Base-by-base conservation (phyloP, 2,113 vertebrate genomes). In the Dendrocopos noguchii region DNA sequence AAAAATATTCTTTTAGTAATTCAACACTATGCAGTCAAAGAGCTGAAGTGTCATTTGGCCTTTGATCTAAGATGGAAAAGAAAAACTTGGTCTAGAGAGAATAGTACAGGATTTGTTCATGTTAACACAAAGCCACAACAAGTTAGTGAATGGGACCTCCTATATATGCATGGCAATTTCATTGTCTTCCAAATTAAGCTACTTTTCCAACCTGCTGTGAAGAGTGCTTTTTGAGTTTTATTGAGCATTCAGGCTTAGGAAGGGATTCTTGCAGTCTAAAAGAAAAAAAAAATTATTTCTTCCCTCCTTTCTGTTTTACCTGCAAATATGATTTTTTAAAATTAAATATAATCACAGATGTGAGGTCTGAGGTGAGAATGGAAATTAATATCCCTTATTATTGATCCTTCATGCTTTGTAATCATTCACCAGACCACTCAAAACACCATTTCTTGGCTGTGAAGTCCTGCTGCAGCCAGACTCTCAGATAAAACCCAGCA, bases 271-370 rank as follows among this genome's bases (percentile, higher is more conserved):
- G 19, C 25, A 55, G 80, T 80, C 91, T 75, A 78, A 25, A 90
- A 95, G 78, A 92, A 96, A 97, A 96, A 97, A 77, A 80, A 78
- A 78, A 88, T 18, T 75, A 9, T 96, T 96, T 96, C 29, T 85
- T n/a, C 47, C 47, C 5, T 89, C 16, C 46, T 82, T 74, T 95
- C 91, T 84, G 50, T 84, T 94, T 95, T 85, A 91, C 64, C 56
- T 86, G 17, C 56, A 94, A 95, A 94, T 97, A 95, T 91, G 53
- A 89, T 94, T 91, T 97, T 97, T 94, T 94, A 46, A 46, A 66
- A 94, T 96, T 94, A 96, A 83, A 96, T 57, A 68, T 82, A 91
- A 94, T 93, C 74, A 95, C 65, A 95, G 88, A 77, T 28, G 42
- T 87, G 8, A 56, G 46, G 20, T 95, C 89, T 95, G 81, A 83